phyloP scores from a whole-genome alignment of 30 jellyfish, hydroid and myxozoan species.

The Aurelia aurita region DNA sequence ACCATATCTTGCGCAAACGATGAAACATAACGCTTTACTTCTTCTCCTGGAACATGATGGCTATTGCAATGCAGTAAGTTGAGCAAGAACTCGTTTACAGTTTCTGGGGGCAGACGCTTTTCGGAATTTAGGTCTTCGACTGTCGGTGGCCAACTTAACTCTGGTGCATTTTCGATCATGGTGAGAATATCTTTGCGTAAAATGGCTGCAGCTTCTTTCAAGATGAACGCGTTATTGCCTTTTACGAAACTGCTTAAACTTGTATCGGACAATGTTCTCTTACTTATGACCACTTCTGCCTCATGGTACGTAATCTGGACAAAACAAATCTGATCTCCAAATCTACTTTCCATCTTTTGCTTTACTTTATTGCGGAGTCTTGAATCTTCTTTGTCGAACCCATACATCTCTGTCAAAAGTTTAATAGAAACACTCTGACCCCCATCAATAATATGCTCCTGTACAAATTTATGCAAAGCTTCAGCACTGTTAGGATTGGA shows the following conservation, averaged over 20 bases:
- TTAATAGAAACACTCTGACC: conserved; percentile 38
- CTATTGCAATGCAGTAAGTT: conserved; percentile 15
- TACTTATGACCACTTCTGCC: conserved; percentile 19
- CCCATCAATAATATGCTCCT: conserved; percentile 27
- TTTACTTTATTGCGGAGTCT: conserved; percentile 33
- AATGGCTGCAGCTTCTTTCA: conserved; percentile 9
- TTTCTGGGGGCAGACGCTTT: conserved; percentile 26
- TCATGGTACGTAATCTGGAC: conserved; percentile 41
- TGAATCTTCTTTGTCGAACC: conserved; percentile 35
- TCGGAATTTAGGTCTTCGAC: conserved; percentile 20
- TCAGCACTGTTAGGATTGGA: background rate
- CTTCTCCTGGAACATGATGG: conserved; percentile 43
- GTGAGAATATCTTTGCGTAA: conserved; percentile 1
- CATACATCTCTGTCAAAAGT: conserved; percentile 39
- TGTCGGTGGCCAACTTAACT: conserved; percentile 37
- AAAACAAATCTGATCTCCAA: conserved; percentile 29
- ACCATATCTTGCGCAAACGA: conserved; percentile 24
- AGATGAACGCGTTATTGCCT: conserved; percentile 9
- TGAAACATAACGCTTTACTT: conserved; percentile 8
- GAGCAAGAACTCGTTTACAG: conserved; percentile 4
- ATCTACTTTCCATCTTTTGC: conserved; percentile 3
- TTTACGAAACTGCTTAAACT: conserved; percentile 16
- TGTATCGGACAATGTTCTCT: conserved; percentile 6
- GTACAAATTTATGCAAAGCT: conserved; percentile 4
- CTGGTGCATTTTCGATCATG: conserved; percentile 24